Base-by-base conservation (phyloP, 2,888 invertebrate genomes). In the Oscheius sp. region DNA sequence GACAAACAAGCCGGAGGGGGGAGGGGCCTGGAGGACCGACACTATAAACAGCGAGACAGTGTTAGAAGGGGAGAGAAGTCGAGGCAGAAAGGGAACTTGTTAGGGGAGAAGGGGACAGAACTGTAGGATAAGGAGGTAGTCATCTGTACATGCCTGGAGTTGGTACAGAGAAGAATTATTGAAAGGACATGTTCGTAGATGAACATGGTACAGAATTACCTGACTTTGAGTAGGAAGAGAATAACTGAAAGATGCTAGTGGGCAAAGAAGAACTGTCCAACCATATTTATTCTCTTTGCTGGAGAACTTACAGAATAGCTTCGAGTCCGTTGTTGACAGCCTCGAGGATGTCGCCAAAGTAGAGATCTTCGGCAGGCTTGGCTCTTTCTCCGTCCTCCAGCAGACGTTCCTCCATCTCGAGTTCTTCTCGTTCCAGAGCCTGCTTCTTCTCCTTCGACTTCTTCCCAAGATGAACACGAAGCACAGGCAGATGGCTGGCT, bases 1-100 rank as follows among this genome's bases (percentile, higher is more conserved):
- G 73, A 42, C 21, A 65, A 73, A 50, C 55, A 65, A 42, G 63
- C 65, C 48, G 37, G 55, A 51, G 63, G 73, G 73, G 65, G 42
- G 65, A 63, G 65, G 65, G n/a, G 10, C 53, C 32, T n/a, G n/a
- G 53, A 63, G 37, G 71, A 71, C 35, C 42, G 50, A 53, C 55
- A 51, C 37, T 32, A 55, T 37, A 63, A 63, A 65, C 65, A 65
- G 62, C 47, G 65, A 63, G 65, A 65, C 53, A 63, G 21, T 47
- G 48, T 48, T 13, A 13, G 47, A 13, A 29, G 1, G n/a, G 21
- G 63, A 13, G 63, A 63, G 63, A 29, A 63, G n/a, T 42, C 47
- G 48, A 29, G 63, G 48, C 48, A 63, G 48, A 21, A 21, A 29
- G 53, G 53, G 53, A 53, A 53, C 53, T 42, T 42, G 42, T 42